Evolutionary conservation across 2,888 invertebrate genomes (phyloP).

Genomic region (Ichneumoninae sp.): DNA sequence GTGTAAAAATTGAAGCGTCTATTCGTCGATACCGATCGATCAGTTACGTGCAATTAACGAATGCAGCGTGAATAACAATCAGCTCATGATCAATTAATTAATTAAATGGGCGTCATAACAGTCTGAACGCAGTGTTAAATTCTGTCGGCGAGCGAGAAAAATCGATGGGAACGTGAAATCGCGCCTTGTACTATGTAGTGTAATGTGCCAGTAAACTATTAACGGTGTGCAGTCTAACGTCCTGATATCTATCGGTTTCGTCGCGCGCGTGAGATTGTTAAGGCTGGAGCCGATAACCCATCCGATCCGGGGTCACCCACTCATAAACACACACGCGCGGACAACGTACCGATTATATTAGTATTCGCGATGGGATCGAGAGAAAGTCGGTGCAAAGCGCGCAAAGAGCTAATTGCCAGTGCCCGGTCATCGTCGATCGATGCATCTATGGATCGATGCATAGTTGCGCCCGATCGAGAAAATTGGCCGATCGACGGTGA

Average conservation of each 20-base stretch:
- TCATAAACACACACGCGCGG: conserved; percentile 56
- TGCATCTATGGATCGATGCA: neutral
- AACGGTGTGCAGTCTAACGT: conserved; percentile 36
- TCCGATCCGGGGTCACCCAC: conserved; percentile 75
- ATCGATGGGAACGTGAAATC: neutral
- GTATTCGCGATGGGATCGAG: conserved; percentile 24
- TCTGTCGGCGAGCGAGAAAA: neutral
- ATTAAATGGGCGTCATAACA: conserved; percentile 34
- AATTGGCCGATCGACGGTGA: conserved; percentile 25
- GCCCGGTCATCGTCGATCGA: conserved; percentile 25
- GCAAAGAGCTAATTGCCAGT: conserved; percentile 43
- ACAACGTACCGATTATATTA: neutral
- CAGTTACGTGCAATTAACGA: conserved; percentile 30
- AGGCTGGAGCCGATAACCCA: conserved; percentile 76
- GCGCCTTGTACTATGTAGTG: neutral
- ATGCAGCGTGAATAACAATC: conserved; percentile 21
- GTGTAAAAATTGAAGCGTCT: conserved; percentile 4
- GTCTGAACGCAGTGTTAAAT: neutral
- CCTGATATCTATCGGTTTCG: conserved; percentile 52
- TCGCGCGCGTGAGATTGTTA: conserved; percentile 51
- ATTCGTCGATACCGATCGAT: conserved; percentile 26
- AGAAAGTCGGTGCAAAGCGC: conserved; percentile 32
- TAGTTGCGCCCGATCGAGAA: conserved; percentile 28
- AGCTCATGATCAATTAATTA: conserved; percentile 21
- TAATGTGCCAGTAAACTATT: neutral